These are phyloP conservation scores for Apistogramma diplotaenia DNA, from an alignment of 2,113 vertebrate species.

Conservation along the genomic window DNA sequence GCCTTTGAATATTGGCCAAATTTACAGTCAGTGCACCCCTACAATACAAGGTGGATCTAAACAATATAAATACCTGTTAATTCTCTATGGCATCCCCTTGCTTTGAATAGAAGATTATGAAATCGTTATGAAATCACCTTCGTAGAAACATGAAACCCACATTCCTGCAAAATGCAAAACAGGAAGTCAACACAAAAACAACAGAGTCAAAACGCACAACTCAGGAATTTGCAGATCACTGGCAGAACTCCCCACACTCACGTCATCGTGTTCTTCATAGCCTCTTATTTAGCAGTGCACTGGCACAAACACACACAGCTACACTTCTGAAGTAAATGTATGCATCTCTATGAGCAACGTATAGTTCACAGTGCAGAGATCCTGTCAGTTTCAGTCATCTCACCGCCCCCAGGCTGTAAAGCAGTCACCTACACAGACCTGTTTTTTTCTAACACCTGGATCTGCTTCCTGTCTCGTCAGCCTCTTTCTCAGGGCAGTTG, in stretches of 20 bases:
- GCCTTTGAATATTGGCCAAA: background rate
- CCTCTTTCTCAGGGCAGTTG: constrained; percentile 9
- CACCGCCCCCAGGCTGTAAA: constrained; percentile 36
- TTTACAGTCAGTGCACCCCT: background rate
- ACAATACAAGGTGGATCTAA: background rate
- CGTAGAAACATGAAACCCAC: constrained; percentile 7
- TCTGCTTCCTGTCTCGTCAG: constrained; percentile 34
- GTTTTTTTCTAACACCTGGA: constrained; percentile 45
- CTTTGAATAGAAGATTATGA: background rate
- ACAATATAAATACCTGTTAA: background rate
- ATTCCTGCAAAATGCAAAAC: constrained; percentile 27
- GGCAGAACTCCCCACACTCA: constrained; percentile 10
- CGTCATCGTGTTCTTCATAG: constrained; percentile 50
- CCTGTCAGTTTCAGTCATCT: constrained; percentile 10
- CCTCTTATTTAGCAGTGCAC: constrained; percentile 5
- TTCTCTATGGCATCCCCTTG: background rate
- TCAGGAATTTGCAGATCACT: constrained; percentile 18
- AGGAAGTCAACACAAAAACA: constrained; percentile 42
- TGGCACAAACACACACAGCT: constrained; percentile 1
- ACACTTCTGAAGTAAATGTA: constrained; percentile 7
- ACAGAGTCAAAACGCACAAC: constrained; percentile 16
- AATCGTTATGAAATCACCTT: background rate
- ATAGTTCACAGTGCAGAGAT: background rate
- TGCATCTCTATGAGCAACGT: constrained; percentile 2
- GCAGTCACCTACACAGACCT: constrained; percentile 18